phyloP scores from a whole-genome alignment of 2,888 invertebrate species.

The Carpatolechia fugitivella region DNA sequence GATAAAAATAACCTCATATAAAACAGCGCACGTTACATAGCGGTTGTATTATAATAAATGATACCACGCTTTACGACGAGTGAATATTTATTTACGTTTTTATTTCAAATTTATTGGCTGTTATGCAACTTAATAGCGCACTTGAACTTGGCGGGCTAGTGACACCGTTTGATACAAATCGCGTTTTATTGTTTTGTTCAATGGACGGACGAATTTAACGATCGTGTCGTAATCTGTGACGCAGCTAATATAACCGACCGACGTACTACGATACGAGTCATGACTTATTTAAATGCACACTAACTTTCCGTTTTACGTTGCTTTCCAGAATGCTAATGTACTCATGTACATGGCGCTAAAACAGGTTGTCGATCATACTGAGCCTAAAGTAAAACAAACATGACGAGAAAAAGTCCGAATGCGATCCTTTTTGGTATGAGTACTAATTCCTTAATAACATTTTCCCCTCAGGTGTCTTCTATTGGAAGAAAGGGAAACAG shows the following conservation, averaged over 20 bases:
- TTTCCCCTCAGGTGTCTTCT: slow-evolving; percentile 58
- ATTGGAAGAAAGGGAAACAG: slow-evolving; percentile 51
- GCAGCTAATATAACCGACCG: slow-evolving; percentile 43
- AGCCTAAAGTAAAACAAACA: too few relatives aligned
- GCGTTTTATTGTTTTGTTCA: slow-evolving; percentile 74
- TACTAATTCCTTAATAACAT: slow-evolving; percentile 64
- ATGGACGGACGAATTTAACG: slow-evolving; percentile 74
- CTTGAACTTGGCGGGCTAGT: slow-evolving; percentile 76
- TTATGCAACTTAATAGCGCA: slow-evolving; percentile 74
- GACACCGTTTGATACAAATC: slow-evolving; percentile 76
- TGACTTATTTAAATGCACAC: slow-evolving; percentile 53
- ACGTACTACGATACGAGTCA: slow-evolving; percentile 53
- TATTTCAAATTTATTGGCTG: slow-evolving; percentile 70
- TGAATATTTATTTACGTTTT: slow-evolving; percentile 64
- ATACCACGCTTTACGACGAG: slow-evolving; percentile 47
- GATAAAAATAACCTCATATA: slow-evolving; percentile 72
- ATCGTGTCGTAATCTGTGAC: slow-evolving; percentile 69
- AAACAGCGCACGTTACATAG: slow-evolving; percentile 35
- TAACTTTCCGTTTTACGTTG: slow-evolving; percentile 58
- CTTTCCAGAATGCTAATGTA: slow-evolving; percentile 27
- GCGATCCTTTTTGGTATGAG: slow-evolving; percentile 35
- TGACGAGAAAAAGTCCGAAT: slow-evolving; percentile 27
- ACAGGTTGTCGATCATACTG: too few relatives aligned
- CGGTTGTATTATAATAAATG: slow-evolving; percentile 46
- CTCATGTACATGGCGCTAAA: slow-evolving; percentile 18